A percentile compares a stretch with the other conserved stretches of the same genome.
Conservation (phyloP, 2,113 vertebrate species). For the Ptychochromis oligacanthus region DNA sequence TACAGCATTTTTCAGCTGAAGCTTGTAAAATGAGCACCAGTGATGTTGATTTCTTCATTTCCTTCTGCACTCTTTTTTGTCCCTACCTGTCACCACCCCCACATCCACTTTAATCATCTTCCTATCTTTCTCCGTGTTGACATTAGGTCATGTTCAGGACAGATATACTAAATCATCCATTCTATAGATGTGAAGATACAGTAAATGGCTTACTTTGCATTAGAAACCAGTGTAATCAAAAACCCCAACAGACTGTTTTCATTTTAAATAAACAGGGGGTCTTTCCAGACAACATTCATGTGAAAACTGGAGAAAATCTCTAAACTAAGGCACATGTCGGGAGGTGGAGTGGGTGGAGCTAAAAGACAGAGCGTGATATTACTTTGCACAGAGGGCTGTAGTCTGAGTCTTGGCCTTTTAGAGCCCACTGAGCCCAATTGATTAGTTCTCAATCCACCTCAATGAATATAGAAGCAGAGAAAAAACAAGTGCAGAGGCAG, state of each 20-base stretch:
- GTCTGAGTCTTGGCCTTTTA: constrained; percentile 42
- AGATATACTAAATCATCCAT: no score
- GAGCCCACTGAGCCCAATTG: constrained; percentile 55
- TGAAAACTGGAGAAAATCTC: not conserved
- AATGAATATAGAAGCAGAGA: constrained; percentile 23
- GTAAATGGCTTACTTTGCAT: no score
- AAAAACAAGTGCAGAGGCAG: constrained; percentile 8
- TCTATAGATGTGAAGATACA: no score
- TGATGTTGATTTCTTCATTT: not conserved
- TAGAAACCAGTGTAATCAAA: not conserved
- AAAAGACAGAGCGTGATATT: constrained; percentile 60
- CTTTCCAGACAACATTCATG: not conserved
- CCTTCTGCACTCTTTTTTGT: not conserved
- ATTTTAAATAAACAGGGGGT: not conserved
- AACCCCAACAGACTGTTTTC: not conserved
- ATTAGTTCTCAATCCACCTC: constrained; percentile 49
- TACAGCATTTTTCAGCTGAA: not conserved
- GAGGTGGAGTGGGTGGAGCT: constrained; percentile 37
- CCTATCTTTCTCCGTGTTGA: no score
- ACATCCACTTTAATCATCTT: no score
- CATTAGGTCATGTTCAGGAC: no score
- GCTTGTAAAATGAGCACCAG: not conserved
- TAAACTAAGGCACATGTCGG: constrained; percentile 34
- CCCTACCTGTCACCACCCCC: no score
- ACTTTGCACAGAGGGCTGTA: constrained; percentile 40